A percentile compares a stretch with the other conserved stretches of the same genome.
Evolutionary conservation across 2,113 vertebrate species (phyloP).

Genomic region (Calonectris borealis): DNA sequence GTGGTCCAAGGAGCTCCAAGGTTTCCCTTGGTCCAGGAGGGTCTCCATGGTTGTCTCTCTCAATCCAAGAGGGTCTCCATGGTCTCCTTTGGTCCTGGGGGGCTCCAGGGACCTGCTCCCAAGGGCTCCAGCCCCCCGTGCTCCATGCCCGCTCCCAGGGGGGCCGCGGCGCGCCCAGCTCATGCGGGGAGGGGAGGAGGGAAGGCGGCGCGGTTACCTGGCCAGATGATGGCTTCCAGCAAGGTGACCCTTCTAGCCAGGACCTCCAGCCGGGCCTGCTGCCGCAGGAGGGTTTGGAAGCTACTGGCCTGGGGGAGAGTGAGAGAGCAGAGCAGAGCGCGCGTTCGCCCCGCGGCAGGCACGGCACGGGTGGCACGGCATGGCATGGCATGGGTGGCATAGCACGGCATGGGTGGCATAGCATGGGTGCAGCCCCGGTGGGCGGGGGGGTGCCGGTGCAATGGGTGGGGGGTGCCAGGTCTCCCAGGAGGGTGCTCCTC

Average conservation of each 20-base stretch:
- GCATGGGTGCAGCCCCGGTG: background rate
- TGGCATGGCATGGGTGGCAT: background rate
- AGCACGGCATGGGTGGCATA: background rate
- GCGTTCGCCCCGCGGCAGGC: constrained; percentile 19
- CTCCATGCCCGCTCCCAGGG: background rate
- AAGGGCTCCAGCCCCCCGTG: background rate
- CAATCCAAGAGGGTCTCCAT: no score
- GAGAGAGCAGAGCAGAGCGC: constrained; percentile 85
- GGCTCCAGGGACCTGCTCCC: background rate
- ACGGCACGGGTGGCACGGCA: accelerated
- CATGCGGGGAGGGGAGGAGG: background rate
- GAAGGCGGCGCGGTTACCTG: constrained; percentile 82
- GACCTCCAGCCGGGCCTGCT: constrained; percentile 97
- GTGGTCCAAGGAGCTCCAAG: no score
- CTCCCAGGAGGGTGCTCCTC: background rate
- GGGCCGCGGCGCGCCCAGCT: background rate
- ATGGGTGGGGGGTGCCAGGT: constrained; percentile 16
- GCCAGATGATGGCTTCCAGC: constrained; percentile 99
- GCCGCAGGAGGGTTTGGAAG: constrained; percentile 94
- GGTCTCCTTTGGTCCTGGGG: background rate
- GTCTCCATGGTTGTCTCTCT: no score
- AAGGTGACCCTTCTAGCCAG: constrained; percentile 98
- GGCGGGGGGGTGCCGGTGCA: background rate
- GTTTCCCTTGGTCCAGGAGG: no score
- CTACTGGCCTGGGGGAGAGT: constrained; percentile 95